Evolutionary conservation across 1,140 invertebrate genomes (phyloP), one percentile per base, ranked within the genome.

Genomic region (Coelopa frigida): DNA sequence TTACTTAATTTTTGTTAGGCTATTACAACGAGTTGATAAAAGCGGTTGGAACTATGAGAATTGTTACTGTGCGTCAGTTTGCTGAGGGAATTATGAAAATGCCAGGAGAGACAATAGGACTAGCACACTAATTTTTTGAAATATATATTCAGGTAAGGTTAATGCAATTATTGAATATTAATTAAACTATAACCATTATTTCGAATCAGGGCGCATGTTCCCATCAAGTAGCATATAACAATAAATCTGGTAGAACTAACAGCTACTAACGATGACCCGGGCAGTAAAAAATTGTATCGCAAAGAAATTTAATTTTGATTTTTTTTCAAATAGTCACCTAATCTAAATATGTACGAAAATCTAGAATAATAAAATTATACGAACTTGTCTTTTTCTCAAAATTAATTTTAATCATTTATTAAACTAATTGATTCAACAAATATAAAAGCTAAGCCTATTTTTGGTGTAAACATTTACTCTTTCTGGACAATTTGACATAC

Each of bases 101-200:
- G 27, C 38, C 44, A 0, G 49, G 56, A 7, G 63, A 67, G 41
- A 24, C 8, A 1, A 48, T 51, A 5, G 54, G 57, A 15, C 38
- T 66, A 0, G 31, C 60, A 2, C 54, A 59, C n/a, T 26, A 49
- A 61, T 21, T 24, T 61, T 11, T 32, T 67, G 2, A 50, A 49
- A 37, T 56, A 0, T 64, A 68, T 44, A 56, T 68, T 38, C 64
- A 68, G 52, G 65, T 68, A 12, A 55, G 55, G n/a, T n/a, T 50
- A 3, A 5, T n/a, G n/a, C n/a, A n/a, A n/a, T n/a, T n/a, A n/a
- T n/a, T n/a, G n/a, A n/a, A n/a, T n/a, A n/a, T n/a, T n/a, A n/a
- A n/a, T n/a, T n/a, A n/a, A n/a, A n/a, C n/a, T n/a, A n/a, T n/a
- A n/a, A n/a, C 65, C 66, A 0, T 69, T 66, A 40, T 61, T 66